Evolutionary conservation across 2,797 vertebrate genomes (phyloP).

Genomic region (Pampus argenteus): DNA sequence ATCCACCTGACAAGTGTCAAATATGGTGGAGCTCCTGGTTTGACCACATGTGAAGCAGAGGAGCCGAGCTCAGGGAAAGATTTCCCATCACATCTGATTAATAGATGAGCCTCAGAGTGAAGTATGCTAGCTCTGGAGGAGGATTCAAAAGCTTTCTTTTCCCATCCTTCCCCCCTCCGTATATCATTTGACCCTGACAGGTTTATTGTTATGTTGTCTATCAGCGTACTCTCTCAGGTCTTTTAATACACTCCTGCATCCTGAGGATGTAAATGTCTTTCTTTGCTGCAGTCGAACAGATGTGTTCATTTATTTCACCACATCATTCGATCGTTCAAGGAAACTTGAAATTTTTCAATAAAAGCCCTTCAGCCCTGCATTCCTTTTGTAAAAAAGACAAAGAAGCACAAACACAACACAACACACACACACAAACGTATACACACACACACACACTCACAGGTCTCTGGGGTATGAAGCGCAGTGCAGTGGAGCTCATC

Average conservation of each 20-base stretch:
- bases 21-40: conserved; percentile 9
- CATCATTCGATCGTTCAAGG: conserved; percentile 3
- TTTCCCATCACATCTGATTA: conserved; percentile 54
- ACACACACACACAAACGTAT: background rate
- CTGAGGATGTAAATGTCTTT: conserved; percentile 18
- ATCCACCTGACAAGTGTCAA: conserved; percentile 23
- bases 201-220: conserved; percentile 57
- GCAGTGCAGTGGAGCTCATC: conserved; percentile 59
- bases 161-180: conserved; percentile 32
- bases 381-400: no score
- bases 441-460: conserved; percentile 9
- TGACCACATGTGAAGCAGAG: conserved; percentile 28
- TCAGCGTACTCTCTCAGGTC: conserved; percentile 34
- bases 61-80: conserved; percentile 23
- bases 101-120: conserved; percentile 57
- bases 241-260: conserved; percentile 24
- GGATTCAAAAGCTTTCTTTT: conserved; percentile 34
- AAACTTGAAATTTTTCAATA: conserved; percentile 8
- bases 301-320: conserved; percentile 34
- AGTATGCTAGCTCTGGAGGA: conserved; percentile 28
- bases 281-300: conserved; percentile 22
- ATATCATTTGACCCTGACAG: conserved; percentile 47
- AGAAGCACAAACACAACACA: conserved; percentile 5
- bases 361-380: conserved; percentile 1
- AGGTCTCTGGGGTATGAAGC: conserved; percentile 35